Base-by-base conservation (phyloP, 2,888 invertebrate species). In the Callyntrura sp. region DNA sequence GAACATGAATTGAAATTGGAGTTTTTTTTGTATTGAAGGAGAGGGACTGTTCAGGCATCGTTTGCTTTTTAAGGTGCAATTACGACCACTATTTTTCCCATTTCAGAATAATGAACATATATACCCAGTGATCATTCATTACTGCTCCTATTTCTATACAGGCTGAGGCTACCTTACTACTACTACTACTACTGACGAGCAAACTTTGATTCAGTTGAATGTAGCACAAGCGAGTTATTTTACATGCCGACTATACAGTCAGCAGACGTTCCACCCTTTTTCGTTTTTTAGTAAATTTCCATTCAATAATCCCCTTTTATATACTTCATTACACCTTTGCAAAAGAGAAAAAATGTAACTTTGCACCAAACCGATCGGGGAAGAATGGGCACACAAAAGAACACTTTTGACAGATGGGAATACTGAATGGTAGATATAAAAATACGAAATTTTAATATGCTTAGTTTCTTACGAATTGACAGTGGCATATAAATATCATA, bases 31-130 rank as follows among this genome's bases (percentile, higher is more conserved):
- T 70, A 79, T 81, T 79, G 79, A 88, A 57, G 55, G 55, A 84
- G 48, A 78, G 51, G 57, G 43, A 73, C 57, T 68, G 14, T 76
- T 76, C 62, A 60, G 60, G 17, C 73, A 82, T 57, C n/a, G 57
- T 78, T 68, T 81, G 82, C 70, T 73, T 88, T 81, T 81, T 45
- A 87, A 28, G 82, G 45, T 82, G 70, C 88, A 88, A 88, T 88
- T 88, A 88, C 88, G 68, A 81, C 82, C 88, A 86, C 86, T 68
- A 86, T 82, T 87, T 88, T 57, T 78, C 70, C 60, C 70, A n/a
- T 17, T 81, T 43, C 79, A 65, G 23, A 55, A 48, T 81, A 35
- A 78, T 55, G 28, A 51, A n/a, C 8, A 25, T 35, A 78, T 25
- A 55, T 73, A 25, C 9, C 28, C 20, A 73, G 20, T 20, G 73